A percentile compares a stretch with the other conserved stretches of the same genome.
Evolutionary conservation across 2,888 invertebrate species (phyloP).

Genomic region (Phrixothrix hirtus): DNA sequence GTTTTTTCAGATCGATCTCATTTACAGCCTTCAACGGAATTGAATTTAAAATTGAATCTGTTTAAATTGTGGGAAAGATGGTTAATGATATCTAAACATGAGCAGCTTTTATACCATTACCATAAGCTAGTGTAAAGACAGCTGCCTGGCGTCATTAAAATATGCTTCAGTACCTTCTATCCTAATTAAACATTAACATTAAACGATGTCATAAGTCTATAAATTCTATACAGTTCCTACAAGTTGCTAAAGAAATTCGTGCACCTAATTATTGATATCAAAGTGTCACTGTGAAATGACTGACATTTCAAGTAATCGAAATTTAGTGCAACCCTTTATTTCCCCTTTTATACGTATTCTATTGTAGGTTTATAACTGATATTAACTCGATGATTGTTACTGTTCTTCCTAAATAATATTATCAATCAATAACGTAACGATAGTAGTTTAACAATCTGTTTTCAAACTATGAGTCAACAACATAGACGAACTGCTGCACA

Average conservation of each 20-base stretch:
- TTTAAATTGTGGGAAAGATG: slow-evolving; percentile 33
- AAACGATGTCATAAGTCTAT: neutral
- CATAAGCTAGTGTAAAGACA: slow-evolving; percentile 5
- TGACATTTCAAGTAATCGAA: slow-evolving; percentile 30
- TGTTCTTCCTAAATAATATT: slow-evolving; percentile 7
- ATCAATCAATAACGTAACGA: slow-evolving; percentile 19
- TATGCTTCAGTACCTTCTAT: too few species aligned
- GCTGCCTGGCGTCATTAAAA: slow-evolving; percentile 15
- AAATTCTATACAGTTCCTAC: neutral
- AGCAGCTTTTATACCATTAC: slow-evolving; percentile 13
- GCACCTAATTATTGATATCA: slow-evolving; percentile 26
- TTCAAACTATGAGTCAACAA: slow-evolving; percentile 5
- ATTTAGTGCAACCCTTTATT: slow-evolving; percentile 25
- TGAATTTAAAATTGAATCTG: slow-evolving; percentile 37
- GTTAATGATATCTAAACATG: slow-evolving; percentile 37
- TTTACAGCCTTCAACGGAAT: slow-evolving; percentile 33
- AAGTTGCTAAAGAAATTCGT: slow-evolving; percentile 12
- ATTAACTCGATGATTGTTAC: slow-evolving; percentile 11
- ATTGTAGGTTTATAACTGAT: slow-evolving; percentile 8
- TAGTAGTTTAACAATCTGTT: slow-evolving; percentile 16
- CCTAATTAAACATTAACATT: too few species aligned
- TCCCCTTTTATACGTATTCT: slow-evolving; percentile 11
- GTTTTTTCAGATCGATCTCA: slow-evolving; percentile 34
- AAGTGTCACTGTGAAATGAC: slow-evolving; percentile 32
- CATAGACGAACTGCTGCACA: neutral